phyloP scores from a whole-genome alignment of 2,888 invertebrate genomes.

The Syritta pipiens region DNA sequence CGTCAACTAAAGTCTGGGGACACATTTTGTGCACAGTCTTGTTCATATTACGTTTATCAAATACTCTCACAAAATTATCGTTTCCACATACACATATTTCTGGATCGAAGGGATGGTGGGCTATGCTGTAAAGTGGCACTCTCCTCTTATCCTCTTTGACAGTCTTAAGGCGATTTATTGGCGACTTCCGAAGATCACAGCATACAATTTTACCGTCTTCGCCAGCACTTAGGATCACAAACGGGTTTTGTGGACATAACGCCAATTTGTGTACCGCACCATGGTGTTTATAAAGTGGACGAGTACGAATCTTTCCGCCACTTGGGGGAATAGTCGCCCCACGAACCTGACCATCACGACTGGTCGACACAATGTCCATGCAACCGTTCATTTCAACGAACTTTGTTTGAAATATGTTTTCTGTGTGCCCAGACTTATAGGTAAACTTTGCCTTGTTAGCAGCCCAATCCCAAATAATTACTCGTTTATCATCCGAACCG shows the following conservation, averaged over 20 bases:
- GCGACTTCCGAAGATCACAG: slow-evolving; percentile 87
- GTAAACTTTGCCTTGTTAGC: slow-evolving; percentile 83
- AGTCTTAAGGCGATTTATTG: slow-evolving; percentile 79
- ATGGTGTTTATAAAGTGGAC: slow-evolving; percentile 84
- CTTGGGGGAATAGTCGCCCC: slow-evolving; percentile 82
- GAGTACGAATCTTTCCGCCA: slow-evolving; percentile 78
- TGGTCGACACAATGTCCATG: slow-evolving; percentile 91
- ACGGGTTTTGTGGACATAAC: slow-evolving; percentile 86
- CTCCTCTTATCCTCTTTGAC: slow-evolving; percentile 82
- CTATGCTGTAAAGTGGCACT: slow-evolving; percentile 92
- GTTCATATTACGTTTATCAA: slow-evolving; percentile 84
- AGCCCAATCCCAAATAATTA: slow-evolving; percentile 96
- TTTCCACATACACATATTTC: slow-evolving; percentile 92
- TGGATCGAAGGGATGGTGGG: slow-evolving; percentile 88
- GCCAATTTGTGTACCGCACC: slow-evolving; percentile 93
- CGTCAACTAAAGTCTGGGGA: slow-evolving; percentile 79
- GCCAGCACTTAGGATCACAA: slow-evolving; percentile 90
- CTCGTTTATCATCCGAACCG: slow-evolving; percentile 93
- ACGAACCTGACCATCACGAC: slow-evolving; percentile 92
- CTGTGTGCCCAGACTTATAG: slow-evolving; percentile 90
- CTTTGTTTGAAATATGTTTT: slow-evolving; percentile 94
- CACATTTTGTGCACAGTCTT: slow-evolving; percentile 83
- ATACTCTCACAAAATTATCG: slow-evolving; percentile 88
- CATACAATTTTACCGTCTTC: slow-evolving; percentile 92
- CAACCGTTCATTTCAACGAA: slow-evolving; percentile 88